A percentile compares a stretch with the other conserved stretches of the same genome.
Conservation (phyloP, 2,888 invertebrate species). For the Autographa gamma region DNA sequence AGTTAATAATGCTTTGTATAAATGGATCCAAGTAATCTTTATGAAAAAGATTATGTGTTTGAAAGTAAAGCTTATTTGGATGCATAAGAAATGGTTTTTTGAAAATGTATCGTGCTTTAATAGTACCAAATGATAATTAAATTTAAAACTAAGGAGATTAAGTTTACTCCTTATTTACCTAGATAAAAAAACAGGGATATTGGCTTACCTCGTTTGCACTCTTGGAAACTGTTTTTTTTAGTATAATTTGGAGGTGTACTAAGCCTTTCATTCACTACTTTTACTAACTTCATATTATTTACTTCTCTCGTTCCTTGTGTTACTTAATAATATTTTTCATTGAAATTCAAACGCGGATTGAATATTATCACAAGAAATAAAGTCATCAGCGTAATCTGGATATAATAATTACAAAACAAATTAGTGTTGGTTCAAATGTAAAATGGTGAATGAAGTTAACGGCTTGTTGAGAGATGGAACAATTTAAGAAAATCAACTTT, state of each 20-base stretch:
- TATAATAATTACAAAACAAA: slow-evolving; percentile 35
- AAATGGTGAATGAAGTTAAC: slow-evolving; percentile 31
- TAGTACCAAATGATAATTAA: neutral
- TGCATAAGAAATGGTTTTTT: too few species aligned
- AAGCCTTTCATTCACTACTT: too few species aligned
- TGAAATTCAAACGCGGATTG: slow-evolving; percentile 21
- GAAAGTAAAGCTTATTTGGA: too few species aligned
- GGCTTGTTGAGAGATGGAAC: neutral
- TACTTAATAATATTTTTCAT: neutral
- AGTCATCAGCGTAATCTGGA: slow-evolving; percentile 31
- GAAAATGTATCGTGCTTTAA: too few species aligned
- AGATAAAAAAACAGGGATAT: too few species aligned
- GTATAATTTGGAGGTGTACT: too few species aligned
- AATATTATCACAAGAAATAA: slow-evolving; percentile 35
- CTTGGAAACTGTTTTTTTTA: too few species aligned
- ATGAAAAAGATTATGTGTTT: too few species aligned
- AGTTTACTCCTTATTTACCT: too few species aligned
- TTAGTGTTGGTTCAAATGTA: slow-evolving; percentile 22
- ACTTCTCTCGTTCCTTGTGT: neutral
- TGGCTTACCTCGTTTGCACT: too few species aligned
- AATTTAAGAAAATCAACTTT: neutral
- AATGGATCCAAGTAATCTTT: neutral
- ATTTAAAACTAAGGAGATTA: neutral
- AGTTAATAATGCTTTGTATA: slow-evolving; percentile 14
- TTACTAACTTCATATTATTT: neutral